phyloP scores from a whole-genome alignment of 2,797 vertebrate genomes.

The Chelon auratus region DNA sequence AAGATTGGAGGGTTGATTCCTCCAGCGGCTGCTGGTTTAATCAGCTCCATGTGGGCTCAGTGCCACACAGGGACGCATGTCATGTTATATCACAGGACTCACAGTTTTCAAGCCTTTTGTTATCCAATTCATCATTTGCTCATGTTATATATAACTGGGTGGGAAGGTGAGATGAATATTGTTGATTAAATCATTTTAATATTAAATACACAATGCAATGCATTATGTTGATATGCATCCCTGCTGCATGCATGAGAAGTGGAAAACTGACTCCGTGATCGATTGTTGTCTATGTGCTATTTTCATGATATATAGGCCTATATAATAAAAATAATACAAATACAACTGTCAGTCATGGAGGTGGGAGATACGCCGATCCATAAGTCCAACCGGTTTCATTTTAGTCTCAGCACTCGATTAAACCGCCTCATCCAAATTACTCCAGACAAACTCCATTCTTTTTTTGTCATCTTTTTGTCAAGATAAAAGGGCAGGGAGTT shows the following conservation, averaged over 20 bases:
- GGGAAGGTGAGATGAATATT: background rate
- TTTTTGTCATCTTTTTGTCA: background rate
- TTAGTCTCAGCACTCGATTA: background rate
- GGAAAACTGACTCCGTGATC: too few relatives aligned
- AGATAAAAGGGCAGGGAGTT: background rate
- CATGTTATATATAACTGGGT: background rate
- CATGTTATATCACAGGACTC: conserved; percentile 21
- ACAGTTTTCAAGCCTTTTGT: background rate
- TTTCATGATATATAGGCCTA: too few relatives aligned
- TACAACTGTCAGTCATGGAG: too few relatives aligned
- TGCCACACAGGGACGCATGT: conserved; percentile 4
- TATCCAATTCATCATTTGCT: conserved; percentile 14
- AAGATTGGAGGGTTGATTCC: conserved; percentile 9
- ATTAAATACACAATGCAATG: background rate
- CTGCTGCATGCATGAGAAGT: too few relatives aligned
- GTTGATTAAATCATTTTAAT: background rate
- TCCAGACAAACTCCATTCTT: background rate
- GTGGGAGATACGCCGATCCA: background rate
- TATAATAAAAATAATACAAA: too few relatives aligned
- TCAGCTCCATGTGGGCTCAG: conserved; percentile 33
- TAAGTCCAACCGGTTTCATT: background rate
- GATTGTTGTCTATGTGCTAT: too few relatives aligned
- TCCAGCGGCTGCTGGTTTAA: conserved; percentile 29
- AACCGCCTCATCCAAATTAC: background rate
- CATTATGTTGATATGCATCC: background rate